These are phyloP conservation scores for Sylvicola cinctus DNA, from an alignment of 2,888 invertebrate genomes.

Conservation along the genomic window DNA sequence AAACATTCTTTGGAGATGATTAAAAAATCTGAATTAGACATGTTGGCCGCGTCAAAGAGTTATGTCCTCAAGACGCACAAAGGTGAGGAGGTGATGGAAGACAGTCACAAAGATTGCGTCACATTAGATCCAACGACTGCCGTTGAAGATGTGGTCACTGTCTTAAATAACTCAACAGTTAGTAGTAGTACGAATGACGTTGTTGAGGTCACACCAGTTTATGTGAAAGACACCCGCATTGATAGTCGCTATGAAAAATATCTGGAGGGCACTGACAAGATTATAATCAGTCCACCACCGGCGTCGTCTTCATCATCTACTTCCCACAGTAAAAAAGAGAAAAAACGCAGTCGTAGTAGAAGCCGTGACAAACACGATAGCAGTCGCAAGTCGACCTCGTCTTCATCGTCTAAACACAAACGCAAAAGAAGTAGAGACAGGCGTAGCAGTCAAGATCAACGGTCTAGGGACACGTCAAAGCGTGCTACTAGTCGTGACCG, in stretches of 20 bases:
- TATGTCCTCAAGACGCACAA: slow-evolving; percentile 86
- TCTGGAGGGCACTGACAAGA: slow-evolving; percentile 6
- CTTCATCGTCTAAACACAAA: slow-evolving; percentile 7
- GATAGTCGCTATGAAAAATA: slow-evolving; percentile 3
- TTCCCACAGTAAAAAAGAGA: slow-evolving; percentile 9
- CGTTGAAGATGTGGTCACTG: slow-evolving; percentile 43
- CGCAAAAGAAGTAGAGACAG: slow-evolving; percentile 7
- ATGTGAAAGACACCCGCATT: neutral
- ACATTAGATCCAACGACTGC: slow-evolving; percentile 38
- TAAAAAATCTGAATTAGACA: slow-evolving; percentile 69
- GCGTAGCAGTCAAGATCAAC: slow-evolving; percentile 15
- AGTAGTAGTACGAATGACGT: slow-evolving; percentile 12
- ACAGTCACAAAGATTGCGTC: slow-evolving; percentile 35
- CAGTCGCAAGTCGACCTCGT: slow-evolving; percentile 1
- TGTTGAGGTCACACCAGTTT: slow-evolving; percentile 6
- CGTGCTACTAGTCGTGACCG: slow-evolving; percentile 14
- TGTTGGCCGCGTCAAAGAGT: slow-evolving; percentile 57
- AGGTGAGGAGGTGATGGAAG: slow-evolving; percentile 58
- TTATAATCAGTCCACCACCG: neutral
- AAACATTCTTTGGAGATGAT: slow-evolving; percentile 81
- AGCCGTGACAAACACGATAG: slow-evolving; percentile 5
- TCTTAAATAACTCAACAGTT: slow-evolving; percentile 31
- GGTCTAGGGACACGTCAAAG: slow-evolving; percentile 9
- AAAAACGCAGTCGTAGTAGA: slow-evolving; percentile 9
- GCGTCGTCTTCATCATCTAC: slow-evolving; percentile 2